Evolutionary conservation across 2,113 vertebrate species (phyloP).

Genomic region (Dendrocopos noguchii): DNA sequence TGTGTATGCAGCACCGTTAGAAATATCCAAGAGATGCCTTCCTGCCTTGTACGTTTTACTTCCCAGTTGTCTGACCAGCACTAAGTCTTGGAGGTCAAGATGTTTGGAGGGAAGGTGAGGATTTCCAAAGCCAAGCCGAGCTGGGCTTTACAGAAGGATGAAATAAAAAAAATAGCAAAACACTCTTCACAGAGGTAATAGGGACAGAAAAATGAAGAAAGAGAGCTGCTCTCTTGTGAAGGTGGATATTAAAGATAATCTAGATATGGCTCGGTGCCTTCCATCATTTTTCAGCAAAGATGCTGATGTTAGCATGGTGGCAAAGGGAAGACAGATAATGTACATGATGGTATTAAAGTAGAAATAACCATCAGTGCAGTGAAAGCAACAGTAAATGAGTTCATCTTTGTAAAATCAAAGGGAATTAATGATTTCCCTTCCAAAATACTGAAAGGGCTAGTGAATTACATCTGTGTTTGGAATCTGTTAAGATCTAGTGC

Average conservation of each 20-base stretch:
- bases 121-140: neutral
- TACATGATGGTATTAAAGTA: neutral
- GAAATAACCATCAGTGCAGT: neutral
- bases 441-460: neutral
- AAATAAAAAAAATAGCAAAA: neutral
- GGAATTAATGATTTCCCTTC: neutral
- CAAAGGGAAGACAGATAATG: neutral
- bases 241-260: neutral
- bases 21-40: neutral
- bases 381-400: neutral
- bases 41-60: neutral
- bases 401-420: conserved; percentile 19
- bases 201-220: neutral
- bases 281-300: neutral
- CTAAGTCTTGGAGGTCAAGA: neutral
- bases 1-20: neutral
- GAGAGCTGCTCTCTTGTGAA: neutral
- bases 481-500: neutral
- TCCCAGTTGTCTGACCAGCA: neutral
- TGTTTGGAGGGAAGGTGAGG: neutral
- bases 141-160: neutral
- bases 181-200: neutral
- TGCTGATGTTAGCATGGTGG: neutral
- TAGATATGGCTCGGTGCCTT: neutral
- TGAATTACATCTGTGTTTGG: neutral